Percentiles rank a stretch among this genome's conserved stretches.
These are phyloP conservation scores for Tenodera sinensis DNA, from an alignment of 2,888 invertebrate species.

Conservation along the genomic window DNA sequence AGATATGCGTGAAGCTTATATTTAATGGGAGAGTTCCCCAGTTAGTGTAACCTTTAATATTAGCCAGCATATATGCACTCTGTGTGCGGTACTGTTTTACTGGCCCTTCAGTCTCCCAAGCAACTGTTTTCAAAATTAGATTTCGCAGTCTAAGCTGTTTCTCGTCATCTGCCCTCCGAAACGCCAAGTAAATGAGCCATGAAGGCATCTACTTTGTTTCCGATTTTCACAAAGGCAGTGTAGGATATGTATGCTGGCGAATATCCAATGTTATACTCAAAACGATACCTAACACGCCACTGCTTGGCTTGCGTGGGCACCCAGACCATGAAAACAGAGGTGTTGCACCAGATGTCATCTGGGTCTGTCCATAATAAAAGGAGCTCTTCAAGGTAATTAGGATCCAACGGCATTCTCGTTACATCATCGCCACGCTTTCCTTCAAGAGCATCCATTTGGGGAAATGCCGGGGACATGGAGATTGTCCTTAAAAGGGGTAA, in stretches of 20 bases:
- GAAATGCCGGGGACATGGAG: not conserved
- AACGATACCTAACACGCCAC: not conserved
- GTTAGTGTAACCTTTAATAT: too few species aligned
- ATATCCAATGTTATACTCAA: not conserved
- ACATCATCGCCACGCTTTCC: not conserved
- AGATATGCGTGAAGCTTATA: too few species aligned
- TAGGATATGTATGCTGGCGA: not conserved
- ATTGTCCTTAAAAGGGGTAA: not conserved
- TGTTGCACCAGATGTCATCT: conserved; percentile 1
- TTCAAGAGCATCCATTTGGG: not conserved
- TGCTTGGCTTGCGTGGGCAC: not conserved
- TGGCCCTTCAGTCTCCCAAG: too few species aligned
- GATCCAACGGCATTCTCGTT: not conserved
- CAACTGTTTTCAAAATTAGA: too few species aligned
- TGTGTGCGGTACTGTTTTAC: too few species aligned
- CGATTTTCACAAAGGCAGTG: not conserved
- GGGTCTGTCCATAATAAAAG: not conserved
- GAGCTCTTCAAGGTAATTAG: not conserved
- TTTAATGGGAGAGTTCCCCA: too few species aligned
- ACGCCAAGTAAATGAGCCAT: not conserved
- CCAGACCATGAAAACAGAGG: not conserved
- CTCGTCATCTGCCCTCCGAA: not conserved
- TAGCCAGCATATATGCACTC: too few species aligned
- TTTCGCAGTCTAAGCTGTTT: too few species aligned
- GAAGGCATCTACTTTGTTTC: not conserved